Evolutionary conservation across 2,113 vertebrate species (phyloP).

Genomic region (Podarcis cretensis): DNA sequence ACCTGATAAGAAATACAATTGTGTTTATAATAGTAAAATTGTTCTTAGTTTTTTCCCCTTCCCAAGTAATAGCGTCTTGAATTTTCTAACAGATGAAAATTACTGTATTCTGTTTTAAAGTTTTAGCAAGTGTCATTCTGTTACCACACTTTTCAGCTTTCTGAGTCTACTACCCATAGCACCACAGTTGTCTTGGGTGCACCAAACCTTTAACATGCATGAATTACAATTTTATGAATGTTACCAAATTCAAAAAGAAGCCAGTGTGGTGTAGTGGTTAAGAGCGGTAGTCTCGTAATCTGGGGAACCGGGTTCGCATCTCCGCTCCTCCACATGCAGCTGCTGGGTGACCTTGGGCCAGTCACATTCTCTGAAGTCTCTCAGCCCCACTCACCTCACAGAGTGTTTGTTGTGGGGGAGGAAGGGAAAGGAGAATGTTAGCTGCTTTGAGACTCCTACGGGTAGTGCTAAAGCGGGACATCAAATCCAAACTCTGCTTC

Average conservation of each 20-base stretch:
- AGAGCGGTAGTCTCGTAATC: too few species aligned
- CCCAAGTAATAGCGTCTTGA: background rate
- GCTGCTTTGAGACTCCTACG: too few species aligned
- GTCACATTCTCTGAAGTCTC: too few species aligned
- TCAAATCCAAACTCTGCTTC: too few species aligned
- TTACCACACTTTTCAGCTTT: background rate
- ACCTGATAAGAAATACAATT: background rate
- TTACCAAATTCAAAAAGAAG: background rate
- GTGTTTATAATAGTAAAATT: background rate
- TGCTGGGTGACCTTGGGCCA: too few species aligned
- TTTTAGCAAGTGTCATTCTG: background rate
- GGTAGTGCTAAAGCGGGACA: too few species aligned
- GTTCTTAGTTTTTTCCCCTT: background rate
- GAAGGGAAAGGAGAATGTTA: too few species aligned
- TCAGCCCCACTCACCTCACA: too few species aligned
- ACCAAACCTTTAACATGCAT: background rate
- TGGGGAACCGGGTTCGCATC: too few species aligned
- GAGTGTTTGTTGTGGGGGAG: too few species aligned
- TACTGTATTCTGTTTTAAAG: background rate
- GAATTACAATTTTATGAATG: background rate
- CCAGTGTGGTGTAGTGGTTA: too few species aligned
- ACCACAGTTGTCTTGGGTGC: background rate
- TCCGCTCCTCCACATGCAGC: too few species aligned
- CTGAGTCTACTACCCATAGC: background rate
- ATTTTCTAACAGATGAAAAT: background rate